Evolutionary conservation across 2,113 vertebrate species (phyloP).

Genomic region (Grallaria varia): DNA sequence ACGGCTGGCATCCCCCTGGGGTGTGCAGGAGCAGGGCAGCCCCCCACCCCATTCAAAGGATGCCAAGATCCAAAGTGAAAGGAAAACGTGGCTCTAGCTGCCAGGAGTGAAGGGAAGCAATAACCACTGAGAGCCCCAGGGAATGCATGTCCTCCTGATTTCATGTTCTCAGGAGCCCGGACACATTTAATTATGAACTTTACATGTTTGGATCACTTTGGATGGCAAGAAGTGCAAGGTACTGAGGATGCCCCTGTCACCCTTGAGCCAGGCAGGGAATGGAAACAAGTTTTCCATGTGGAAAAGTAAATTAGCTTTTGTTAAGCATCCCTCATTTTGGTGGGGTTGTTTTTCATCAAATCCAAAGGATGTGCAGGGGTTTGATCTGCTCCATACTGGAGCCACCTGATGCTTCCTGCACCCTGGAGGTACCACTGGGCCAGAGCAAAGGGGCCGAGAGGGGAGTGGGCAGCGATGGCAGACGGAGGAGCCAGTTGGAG

Average conservation of each 20-base stretch:
- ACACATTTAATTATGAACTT: background rate
- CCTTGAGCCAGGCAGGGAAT: background rate
- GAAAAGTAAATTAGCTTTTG: background rate
- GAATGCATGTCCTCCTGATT: background rate
- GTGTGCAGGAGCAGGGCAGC: background rate
- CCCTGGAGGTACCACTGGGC: background rate
- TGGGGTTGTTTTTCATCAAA: background rate
- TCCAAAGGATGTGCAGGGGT: background rate
- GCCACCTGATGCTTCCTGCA: background rate
- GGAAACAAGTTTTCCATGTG: background rate
- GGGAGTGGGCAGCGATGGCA: background rate
- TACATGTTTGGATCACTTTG: background rate
- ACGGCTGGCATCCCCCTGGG: rapidly evolving
- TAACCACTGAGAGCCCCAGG: background rate
- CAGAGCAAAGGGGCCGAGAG: background rate
- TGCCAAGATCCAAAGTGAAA: background rate
- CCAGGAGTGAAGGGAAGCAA: background rate
- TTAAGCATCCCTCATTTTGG: background rate
- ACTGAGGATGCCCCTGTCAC: background rate
- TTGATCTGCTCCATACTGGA: background rate
- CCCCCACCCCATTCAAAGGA: background rate
- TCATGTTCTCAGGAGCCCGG: background rate
- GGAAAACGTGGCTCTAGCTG: background rate
- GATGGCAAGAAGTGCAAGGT: background rate
- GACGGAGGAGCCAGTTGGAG: background rate